Percentiles rank a stretch among this genome's conserved stretches.
phyloP scores from a whole-genome alignment of 1,140 invertebrate species.

The Drosophila cardini region DNA sequence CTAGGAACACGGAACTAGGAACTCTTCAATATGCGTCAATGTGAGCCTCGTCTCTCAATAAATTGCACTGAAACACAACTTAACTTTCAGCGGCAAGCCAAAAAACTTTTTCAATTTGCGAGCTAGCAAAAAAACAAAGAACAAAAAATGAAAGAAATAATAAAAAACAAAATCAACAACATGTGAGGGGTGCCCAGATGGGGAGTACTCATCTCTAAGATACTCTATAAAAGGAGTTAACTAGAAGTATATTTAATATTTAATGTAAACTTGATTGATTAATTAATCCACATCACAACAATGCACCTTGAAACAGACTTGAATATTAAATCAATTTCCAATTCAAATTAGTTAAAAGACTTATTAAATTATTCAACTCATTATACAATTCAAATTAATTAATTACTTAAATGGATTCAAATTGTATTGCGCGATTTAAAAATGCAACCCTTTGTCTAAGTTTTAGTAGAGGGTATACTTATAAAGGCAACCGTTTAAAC shows the following conservation, averaged over 20 bases:
- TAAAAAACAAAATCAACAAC: too few relatives aligned
- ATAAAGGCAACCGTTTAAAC: neutral
- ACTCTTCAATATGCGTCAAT: slow-evolving; percentile 65
- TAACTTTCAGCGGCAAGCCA: slow-evolving; percentile 62
- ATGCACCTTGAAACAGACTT: too few relatives aligned
- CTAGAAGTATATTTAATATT: too few relatives aligned
- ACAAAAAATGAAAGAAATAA: neutral
- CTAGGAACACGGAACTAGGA: neutral
- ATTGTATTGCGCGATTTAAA: neutral
- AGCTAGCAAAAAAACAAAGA: slow-evolving; percentile 19
- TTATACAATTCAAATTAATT: neutral
- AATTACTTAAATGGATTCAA: neutral
- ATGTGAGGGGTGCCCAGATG: too few relatives aligned
- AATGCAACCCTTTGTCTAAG: neutral
- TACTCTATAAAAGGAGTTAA: too few relatives aligned
- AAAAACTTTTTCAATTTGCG: slow-evolving; percentile 79
- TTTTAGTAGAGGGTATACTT: slow-evolving; percentile 8
- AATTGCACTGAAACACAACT: slow-evolving; percentile 67
- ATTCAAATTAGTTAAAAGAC: neutral
- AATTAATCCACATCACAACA: too few relatives aligned
- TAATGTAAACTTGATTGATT: too few relatives aligned
- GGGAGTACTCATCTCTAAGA: too few relatives aligned
- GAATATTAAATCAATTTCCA: too few relatives aligned
- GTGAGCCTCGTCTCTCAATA: slow-evolving; percentile 65
- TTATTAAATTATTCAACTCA: slow-evolving; percentile 5